A percentile compares a stretch with the other conserved stretches of the same genome.
Conservation (phyloP, 1,140 invertebrate species). For the Saccostrea cuccullata region DNA sequence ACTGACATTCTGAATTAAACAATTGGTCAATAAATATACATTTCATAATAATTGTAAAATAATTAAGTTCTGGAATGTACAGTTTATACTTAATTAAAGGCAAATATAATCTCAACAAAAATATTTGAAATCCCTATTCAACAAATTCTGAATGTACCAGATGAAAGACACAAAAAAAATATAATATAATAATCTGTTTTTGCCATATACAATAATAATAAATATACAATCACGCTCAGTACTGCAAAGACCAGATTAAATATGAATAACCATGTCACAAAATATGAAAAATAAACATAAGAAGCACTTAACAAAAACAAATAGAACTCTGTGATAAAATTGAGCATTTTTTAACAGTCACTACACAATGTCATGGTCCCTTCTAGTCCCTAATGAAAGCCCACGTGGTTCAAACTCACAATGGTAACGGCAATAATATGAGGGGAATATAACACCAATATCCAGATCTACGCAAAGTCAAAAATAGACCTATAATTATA, state of each 20-base stretch:
- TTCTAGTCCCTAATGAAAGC: not conserved
- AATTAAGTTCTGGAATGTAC: conserved; percentile 20
- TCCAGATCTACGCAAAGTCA: not conserved
- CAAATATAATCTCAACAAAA: conserved; percentile 18
- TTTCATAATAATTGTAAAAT: not conserved
- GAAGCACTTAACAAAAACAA: conserved; percentile 31
- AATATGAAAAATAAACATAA: conserved; percentile 32
- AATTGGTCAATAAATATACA: not conserved
- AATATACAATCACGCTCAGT: not conserved
- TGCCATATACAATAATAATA: conserved; percentile 27
- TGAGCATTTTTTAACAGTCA: conserved; percentile 22
- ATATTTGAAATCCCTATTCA: not conserved
- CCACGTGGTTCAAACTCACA: conserved; percentile 13
- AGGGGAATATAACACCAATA: not conserved
- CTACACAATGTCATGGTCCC: conserved; percentile 22
- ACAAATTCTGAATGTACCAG: not conserved
- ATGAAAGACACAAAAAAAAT: conserved; percentile 29
- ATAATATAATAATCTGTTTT: not conserved
- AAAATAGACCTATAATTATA: no score
- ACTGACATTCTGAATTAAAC: not conserved
- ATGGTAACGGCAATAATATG: not conserved
- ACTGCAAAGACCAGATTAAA: conserved; percentile 9
- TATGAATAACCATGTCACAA: conserved; percentile 3
- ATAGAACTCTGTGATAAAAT: conserved; percentile 34
- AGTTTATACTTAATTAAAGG: not conserved